A percentile compares a stretch with the other conserved stretches of the same genome.
Evolutionary conservation across 2,797 vertebrate species (phyloP).

Genomic region (Psittacula derbiana): DNA sequence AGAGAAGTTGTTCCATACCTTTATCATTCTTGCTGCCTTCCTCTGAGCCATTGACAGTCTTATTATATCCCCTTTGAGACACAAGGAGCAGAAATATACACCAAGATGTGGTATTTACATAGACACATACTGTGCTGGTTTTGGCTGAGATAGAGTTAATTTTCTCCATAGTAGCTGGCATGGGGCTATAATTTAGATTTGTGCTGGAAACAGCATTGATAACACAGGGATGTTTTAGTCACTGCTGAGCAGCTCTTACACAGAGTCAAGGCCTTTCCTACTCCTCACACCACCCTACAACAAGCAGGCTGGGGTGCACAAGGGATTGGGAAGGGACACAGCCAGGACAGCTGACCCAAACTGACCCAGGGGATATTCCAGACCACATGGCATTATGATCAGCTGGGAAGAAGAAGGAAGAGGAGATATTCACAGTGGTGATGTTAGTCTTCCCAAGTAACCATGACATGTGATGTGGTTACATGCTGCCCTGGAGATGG

Average conservation of each 20-base stretch:
- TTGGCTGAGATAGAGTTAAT: neutral
- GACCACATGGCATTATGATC: rapidly evolving
- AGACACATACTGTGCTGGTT: neutral
- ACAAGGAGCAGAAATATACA: neutral
- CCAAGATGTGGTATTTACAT: neutral
- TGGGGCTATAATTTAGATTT: neutral
- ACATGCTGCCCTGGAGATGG: neutral
- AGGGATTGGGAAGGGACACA: neutral
- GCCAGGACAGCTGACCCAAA: neutral
- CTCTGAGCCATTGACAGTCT: neutral
- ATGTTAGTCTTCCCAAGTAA: neutral
- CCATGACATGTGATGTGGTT: rapidly evolving
- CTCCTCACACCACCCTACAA: neutral
- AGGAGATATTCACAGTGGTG: neutral
- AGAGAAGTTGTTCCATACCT: neutral
- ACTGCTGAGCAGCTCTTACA: neutral
- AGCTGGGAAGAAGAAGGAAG: neutral
- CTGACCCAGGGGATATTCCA: neutral
- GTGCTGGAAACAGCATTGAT: neutral
- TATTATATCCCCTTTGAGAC: neutral
- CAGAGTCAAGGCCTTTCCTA: neutral
- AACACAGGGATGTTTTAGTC: neutral
- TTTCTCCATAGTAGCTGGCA: neutral
- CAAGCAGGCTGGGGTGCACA: rapidly evolving
- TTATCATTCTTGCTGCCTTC: neutral